Evolutionary conservation across 2,797 vertebrate genomes (phyloP).

Genomic region (Melanitta fusca): DNA sequence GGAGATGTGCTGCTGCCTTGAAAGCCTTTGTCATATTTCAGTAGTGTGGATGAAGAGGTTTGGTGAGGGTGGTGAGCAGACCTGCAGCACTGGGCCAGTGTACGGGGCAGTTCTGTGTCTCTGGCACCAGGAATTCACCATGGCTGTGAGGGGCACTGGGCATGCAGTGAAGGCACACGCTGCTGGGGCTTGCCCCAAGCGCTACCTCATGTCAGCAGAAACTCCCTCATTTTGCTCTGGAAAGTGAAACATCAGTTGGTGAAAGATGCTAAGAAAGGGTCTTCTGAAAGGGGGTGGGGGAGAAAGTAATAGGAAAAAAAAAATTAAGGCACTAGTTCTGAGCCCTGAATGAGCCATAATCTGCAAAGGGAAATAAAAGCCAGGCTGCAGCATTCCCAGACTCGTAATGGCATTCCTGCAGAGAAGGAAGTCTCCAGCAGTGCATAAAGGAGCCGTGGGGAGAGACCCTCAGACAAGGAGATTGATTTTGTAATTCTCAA

Average conservation of each 20-base stretch:
- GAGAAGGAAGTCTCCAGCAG: conserved; percentile 41
- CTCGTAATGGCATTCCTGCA: conserved; percentile 56
- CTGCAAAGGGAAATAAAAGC: conserved; percentile 1
- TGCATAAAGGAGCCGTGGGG: neutral
- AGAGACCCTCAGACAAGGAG: conserved; percentile 38
- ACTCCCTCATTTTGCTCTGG: neutral
- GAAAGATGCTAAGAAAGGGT: neutral
- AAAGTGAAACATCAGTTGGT: neutral
- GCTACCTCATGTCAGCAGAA: neutral
- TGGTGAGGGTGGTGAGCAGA: neutral
- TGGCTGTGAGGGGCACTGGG: accelerated
- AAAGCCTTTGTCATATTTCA: accelerated
- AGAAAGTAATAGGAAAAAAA: neutral
- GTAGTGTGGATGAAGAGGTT: accelerated
- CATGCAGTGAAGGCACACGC: neutral
- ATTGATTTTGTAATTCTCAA: conserved; percentile 47
- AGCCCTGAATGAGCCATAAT: neutral
- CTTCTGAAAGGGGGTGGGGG: neutral
- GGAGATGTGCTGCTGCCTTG: neutral
- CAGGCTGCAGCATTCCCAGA: conserved; percentile 43
- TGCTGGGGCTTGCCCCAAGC: neutral
- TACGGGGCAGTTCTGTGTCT: accelerated
- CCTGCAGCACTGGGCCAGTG: accelerated
- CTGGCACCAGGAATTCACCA: accelerated
- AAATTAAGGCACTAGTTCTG: neutral